phyloP scores from a whole-genome alignment of 2,113 vertebrate species.

The Myiozetetes cayanensis region DNA sequence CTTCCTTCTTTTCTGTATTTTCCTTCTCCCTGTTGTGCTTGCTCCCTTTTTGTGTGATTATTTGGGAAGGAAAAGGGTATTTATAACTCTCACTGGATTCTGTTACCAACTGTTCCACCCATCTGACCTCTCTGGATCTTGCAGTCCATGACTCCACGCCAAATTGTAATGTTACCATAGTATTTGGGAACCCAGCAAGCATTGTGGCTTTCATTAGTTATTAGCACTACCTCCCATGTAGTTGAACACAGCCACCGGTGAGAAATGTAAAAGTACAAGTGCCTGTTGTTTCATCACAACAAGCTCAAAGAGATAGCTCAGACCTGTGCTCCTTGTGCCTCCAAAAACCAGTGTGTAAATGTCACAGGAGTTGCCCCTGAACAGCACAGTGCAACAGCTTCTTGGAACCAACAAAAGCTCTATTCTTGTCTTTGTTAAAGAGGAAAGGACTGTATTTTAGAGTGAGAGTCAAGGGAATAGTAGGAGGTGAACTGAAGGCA shows the following conservation, averaged over 20 bases:
- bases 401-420: constrained; percentile 10
- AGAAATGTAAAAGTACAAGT: constrained; percentile 38
- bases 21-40: neutral
- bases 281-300: constrained; percentile 6
- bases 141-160: neutral
- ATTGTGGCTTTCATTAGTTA: constrained; percentile 41
- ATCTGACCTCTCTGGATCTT: constrained; percentile 48
- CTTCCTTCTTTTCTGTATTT: neutral
- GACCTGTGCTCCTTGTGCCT: neutral
- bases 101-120: constrained; percentile 57
- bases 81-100: constrained; percentile 40
- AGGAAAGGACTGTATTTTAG: neutral
- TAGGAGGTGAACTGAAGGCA: neutral
- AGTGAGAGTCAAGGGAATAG: neutral
- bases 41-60: neutral
- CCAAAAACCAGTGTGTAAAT: neutral
- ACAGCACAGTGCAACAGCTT: neutral
- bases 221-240: constrained; percentile 48
- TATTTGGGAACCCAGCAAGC: constrained; percentile 38
- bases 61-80: constrained; percentile 16
- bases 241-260: neutral
- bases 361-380: neutral
- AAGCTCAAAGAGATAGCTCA: neutral
- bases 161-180: constrained; percentile 40
- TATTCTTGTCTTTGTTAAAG: constrained; percentile 16